Base-by-base conservation (phyloP, 2,888 invertebrate species). In the Brachyptera risi region DNA sequence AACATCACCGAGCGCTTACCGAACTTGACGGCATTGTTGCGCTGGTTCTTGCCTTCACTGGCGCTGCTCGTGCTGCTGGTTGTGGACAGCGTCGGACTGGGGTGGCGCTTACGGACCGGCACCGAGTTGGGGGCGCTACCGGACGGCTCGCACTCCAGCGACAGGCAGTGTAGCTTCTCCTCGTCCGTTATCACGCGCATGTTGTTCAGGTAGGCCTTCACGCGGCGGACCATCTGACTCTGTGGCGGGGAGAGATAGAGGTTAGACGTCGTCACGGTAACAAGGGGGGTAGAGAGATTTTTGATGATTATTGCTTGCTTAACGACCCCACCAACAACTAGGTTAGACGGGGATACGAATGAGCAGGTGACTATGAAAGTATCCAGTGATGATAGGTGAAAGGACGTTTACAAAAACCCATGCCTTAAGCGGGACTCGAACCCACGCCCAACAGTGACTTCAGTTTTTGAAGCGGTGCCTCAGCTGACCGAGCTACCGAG, bases 191-290 rank as follows among this genome's bases (percentile, higher is more conserved):
- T 90, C 4, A 94, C 92, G 69, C 92, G 89, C 81, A 98, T 86
- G 70, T 92, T 90, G 67, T 90, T 89, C 63, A 99, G 81, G 78
- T 99, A 99, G 1, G 97, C 92, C 74, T 97, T 96, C 3, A 98
- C 97, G 60, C 96, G 82, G 27, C 97, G 83, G 60, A 96, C 96
- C 98, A 98, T 98, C 78, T 97, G 95, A 27, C 97, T 96, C 77
- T 79, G 65, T 17, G 64, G 56, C n/a, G 26, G 37, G 60, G 40
- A 63, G 56, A 15, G 63, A 11, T 27, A 13, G 11, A 11, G 35
- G 35, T 31, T 31, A 31, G 35, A 31, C 11, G 7, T 5, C 17
- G n/a, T n/a, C n/a, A n/a, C n/a, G n/a, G n/a, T n/a, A n/a, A n/a
- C n/a, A n/a, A n/a, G n/a, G n/a, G n/a, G n/a, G n/a, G n/a, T n/a